Evolutionary conservation across 2,797 vertebrate genomes (phyloP).

Genomic region (Tapera naevia): DNA sequence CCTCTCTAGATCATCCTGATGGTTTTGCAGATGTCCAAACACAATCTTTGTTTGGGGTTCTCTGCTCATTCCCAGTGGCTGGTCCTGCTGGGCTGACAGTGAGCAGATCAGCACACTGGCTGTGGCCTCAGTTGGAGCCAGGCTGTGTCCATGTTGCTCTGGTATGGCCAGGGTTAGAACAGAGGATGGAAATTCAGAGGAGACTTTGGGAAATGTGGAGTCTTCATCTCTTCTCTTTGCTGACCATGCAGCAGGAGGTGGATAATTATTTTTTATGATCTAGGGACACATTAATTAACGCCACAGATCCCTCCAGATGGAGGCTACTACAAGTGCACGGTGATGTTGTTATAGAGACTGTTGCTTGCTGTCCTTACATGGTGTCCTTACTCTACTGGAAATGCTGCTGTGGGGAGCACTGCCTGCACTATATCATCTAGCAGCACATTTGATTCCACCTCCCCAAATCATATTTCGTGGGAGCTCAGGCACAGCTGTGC

Average conservation of each 20-base stretch:
- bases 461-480: background rate
- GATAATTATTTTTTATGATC: background rate
- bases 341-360: background rate
- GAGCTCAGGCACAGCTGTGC: background rate
- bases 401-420: background rate
- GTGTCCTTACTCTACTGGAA: background rate
- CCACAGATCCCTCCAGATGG: background rate
- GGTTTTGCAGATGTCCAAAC: background rate
- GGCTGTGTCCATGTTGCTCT: accelerated
- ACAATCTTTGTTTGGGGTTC: background rate
- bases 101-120: background rate
- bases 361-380: background rate
- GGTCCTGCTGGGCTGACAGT: background rate
- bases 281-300: background rate
- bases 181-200: background rate
- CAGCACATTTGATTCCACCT: background rate
- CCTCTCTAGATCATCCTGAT: background rate
- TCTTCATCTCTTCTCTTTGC: background rate
- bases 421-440: background rate
- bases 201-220: background rate
- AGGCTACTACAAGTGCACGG: background rate
- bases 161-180: background rate
- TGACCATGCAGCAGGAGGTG: background rate
- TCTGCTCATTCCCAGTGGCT: background rate
- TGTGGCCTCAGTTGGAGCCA: background rate